Conservation (phyloP, 2,113 vertebrate genomes). For the Dissostichus mawsoni region DNA sequence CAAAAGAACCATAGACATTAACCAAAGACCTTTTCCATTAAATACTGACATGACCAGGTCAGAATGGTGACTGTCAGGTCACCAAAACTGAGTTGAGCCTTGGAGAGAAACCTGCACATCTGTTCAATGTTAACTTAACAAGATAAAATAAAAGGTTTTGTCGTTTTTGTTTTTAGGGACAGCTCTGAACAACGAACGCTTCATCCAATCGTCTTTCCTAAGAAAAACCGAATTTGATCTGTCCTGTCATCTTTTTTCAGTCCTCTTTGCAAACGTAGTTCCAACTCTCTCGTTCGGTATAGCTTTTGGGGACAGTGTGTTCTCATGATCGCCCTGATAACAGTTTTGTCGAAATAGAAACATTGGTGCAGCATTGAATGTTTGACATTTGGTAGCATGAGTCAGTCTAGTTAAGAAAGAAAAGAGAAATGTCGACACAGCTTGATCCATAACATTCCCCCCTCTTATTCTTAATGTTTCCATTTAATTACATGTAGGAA, state of each 20-base stretch:
- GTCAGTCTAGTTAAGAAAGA: not conserved
- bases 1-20: not conserved
- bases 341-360: not conserved
- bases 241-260: not conserved
- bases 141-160: not conserved
- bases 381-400: not conserved
- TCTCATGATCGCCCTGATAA: not conserved
- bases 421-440: not conserved
- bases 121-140: not conserved
- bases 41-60: not conserved
- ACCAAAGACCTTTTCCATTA: not conserved
- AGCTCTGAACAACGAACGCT: not conserved
- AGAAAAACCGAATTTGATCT: too few relatives aligned
- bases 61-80: not conserved
- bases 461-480: constrained; percentile 1
- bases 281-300: not conserved
- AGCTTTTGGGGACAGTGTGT: not conserved
- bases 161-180: not conserved
- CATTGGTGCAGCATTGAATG: not conserved
- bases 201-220: not conserved
- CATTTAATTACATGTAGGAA: not conserved
- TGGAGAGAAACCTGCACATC: not conserved
- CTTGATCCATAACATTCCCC: not conserved
- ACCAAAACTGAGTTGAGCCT: not conserved
- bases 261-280: not conserved